Conservation (phyloP, 1,140 invertebrate genomes). For the Drosophila saltans region DNA sequence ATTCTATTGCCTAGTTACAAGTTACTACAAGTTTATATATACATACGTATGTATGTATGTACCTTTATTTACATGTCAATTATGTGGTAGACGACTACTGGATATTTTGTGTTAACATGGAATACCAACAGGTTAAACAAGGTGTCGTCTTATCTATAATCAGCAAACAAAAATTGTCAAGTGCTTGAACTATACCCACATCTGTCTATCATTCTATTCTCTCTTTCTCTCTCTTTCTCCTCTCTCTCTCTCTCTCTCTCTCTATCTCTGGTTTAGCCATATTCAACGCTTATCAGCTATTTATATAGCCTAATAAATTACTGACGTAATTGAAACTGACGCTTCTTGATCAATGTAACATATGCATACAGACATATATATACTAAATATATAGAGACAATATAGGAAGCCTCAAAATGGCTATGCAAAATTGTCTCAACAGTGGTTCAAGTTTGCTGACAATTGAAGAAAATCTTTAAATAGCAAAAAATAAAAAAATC, state of each 20-base stretch:
- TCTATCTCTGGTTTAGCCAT: neutral
- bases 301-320: constrained; percentile 8
- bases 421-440: constrained; percentile 3
- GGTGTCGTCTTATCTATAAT: constrained; percentile 9
- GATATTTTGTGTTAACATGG: constrained; percentile 6
- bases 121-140: constrained; percentile 8
- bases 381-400: neutral
- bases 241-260: neutral
- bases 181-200: constrained; percentile 8
- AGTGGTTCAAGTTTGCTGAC: neutral
- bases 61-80: neutral
- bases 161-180: constrained; percentile 7
- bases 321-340: constrained; percentile 9
- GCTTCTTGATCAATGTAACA: constrained; percentile 3
- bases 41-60: neutral
- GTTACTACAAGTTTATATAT: neutral
- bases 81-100: neutral
- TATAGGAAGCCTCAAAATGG: constrained; percentile 4
- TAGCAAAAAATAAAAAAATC: neutral
- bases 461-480: neutral
- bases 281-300: constrained; percentile 8
- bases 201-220: constrained; percentile 7
- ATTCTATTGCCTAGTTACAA: neutral
- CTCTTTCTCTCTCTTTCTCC: neutral
- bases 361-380: neutral